Percentiles rank a stretch among this genome's conserved stretches.
Evolutionary conservation across 2,888 invertebrate species (phyloP).

Genomic region (Noctua comes): DNA sequence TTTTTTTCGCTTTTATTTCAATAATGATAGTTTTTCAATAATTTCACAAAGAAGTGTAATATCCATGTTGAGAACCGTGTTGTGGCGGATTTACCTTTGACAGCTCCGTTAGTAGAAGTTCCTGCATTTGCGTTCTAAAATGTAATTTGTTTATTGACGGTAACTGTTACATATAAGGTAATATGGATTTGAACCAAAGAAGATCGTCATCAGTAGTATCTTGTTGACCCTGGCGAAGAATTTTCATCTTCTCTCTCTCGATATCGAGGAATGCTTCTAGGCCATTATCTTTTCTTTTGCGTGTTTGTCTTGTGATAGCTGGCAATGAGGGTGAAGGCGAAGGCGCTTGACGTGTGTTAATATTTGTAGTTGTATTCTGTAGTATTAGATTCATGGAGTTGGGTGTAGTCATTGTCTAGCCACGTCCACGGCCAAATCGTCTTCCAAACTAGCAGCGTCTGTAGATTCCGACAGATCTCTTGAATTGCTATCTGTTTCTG

Average conservation of each 20-base stretch:
- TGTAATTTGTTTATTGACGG: constrained; percentile 65
- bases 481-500: too few species aligned
- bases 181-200: constrained; percentile 66
- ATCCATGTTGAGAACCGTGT: constrained; percentile 48
- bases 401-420: constrained; percentile 44
- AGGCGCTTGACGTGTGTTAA: constrained; percentile 9
- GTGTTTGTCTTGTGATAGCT: constrained; percentile 65
- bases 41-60: constrained; percentile 57
- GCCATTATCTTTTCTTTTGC: constrained; percentile 58
- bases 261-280: constrained; percentile 63
- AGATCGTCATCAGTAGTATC: constrained; percentile 60
- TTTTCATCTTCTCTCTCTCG: constrained; percentile 58
- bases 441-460: constrained; percentile 38
- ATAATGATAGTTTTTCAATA: constrained; percentile 40
- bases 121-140: constrained; percentile 68
- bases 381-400: constrained; percentile 43
- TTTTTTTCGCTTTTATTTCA: too few species aligned
- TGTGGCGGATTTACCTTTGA: constrained; percentile 62
- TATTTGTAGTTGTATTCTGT: constrained; percentile 34
- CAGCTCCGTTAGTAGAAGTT: constrained; percentile 63
- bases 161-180: constrained; percentile 67
- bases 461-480: background rate
- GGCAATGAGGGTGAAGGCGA: constrained; percentile 60
- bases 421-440: constrained; percentile 11
- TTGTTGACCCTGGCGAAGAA: constrained; percentile 59